Evolutionary conservation across 2,888 invertebrate species (phyloP).

Genomic region (Ariolimax columbianus): DNA sequence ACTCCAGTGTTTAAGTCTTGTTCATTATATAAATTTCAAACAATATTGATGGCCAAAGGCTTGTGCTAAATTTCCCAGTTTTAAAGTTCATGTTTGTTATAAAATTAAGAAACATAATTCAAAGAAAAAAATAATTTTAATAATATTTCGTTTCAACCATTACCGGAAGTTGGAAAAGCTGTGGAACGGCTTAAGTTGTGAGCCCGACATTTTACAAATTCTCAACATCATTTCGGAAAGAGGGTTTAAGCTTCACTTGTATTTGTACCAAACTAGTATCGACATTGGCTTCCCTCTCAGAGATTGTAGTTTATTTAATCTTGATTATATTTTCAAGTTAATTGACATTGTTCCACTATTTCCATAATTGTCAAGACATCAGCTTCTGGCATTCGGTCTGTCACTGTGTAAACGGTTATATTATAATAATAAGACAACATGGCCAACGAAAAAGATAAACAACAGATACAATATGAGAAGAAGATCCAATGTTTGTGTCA

Average conservation of each 20-base stretch:
- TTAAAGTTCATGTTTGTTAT: too few species aligned
- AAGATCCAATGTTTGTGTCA: slow-evolving; percentile 36
- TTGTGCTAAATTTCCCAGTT: too few species aligned
- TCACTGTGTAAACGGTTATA: too few species aligned
- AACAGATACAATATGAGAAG: slow-evolving; percentile 41
- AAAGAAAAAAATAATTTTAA: background rate
- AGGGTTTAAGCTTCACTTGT: background rate
- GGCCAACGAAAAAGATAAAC: background rate
- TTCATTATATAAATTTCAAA: too few species aligned
- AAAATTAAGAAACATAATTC: background rate
- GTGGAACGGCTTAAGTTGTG: background rate
- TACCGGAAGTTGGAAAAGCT: background rate
- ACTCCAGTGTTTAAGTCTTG: too few species aligned
- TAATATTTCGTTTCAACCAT: background rate
- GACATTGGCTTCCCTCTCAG: background rate
- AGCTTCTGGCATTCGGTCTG: background rate
- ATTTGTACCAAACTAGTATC: background rate
- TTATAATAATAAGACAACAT: too few species aligned
- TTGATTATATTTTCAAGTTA: too few species aligned
- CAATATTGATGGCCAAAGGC: too few species aligned
- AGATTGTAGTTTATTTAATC: too few species aligned
- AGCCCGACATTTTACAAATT: background rate
- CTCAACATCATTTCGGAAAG: background rate
- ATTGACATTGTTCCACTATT: too few species aligned
- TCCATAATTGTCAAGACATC: background rate